These are phyloP conservation scores for Pycnonotus jocosus DNA, from an alignment of 2,113 vertebrate species.

Conservation along the genomic window DNA sequence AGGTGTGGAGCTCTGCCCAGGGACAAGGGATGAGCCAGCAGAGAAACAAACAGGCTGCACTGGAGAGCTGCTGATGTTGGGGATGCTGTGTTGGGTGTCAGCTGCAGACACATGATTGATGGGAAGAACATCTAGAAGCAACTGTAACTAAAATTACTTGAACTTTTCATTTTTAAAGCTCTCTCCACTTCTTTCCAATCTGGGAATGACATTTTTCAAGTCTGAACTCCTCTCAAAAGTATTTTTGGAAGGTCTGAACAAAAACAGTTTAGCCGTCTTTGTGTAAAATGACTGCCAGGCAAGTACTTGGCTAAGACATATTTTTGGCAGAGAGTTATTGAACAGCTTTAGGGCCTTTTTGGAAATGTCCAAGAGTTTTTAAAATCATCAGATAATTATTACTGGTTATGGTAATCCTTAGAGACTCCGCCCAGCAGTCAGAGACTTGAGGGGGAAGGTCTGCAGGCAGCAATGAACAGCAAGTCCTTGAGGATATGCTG, in stretches of 20 bases:
- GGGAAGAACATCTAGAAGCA: neutral
- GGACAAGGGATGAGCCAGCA: neutral
- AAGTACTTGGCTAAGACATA: neutral
- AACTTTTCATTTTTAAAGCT: constrained; percentile 28
- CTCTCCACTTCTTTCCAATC: constrained; percentile 13
- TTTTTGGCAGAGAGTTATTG: constrained; percentile 28
- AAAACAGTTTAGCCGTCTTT: constrained; percentile 21
- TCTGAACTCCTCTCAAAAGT: constrained; percentile 10
- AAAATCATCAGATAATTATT: neutral
- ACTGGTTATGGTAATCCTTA: neutral
- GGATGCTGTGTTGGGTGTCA: neutral
- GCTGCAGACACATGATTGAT: neutral
- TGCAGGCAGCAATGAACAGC: neutral
- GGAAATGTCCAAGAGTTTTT: neutral
- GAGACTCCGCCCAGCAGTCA: neutral
- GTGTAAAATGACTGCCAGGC: neutral
- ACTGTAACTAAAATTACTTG: constrained; percentile 30
- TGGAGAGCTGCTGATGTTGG: neutral
- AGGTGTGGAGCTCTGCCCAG: neutral
- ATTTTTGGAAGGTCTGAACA: constrained; percentile 45
- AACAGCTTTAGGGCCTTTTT: neutral
- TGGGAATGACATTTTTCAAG: constrained; percentile 38
- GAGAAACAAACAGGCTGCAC: neutral
- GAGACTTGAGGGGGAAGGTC: neutral
- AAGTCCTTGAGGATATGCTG: neutral